A percentile compares a stretch with the other conserved stretches of the same genome.
Conservation (phyloP, 2,113 vertebrate genomes). For the Lasiurus borealis region DNA sequence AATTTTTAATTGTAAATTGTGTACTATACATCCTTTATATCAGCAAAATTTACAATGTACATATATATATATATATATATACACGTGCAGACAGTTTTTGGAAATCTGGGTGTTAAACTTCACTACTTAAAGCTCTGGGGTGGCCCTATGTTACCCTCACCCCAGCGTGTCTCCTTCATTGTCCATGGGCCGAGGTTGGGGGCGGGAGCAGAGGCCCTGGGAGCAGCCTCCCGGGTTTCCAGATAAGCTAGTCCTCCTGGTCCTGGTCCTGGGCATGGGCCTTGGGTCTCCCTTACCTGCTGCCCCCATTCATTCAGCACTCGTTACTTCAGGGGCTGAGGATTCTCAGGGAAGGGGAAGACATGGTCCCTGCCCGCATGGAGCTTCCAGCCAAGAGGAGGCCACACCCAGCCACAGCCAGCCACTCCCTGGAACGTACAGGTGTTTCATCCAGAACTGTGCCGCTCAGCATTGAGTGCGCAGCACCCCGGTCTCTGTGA, state of each 20-base stretch:
- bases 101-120: neutral
- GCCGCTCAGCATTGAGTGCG: neutral
- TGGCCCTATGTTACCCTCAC: neutral
- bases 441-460: neutral
- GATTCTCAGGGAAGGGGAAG: neutral
- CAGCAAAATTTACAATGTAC: neutral
- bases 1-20: slow-evolving; percentile 12
- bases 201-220: neutral
- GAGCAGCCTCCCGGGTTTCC: neutral
- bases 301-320: neutral
- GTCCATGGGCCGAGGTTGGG: neutral
- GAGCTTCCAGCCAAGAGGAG: neutral
- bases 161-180: neutral
- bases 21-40: neutral
- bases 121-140: neutral
- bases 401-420: neutral
- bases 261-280: neutral
- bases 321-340: neutral
- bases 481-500: neutral
- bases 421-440: neutral
- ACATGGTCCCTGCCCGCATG: neutral
- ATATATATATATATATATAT: neutral
- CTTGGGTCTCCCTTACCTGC: neutral
- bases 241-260: neutral
- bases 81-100: neutral